Conservation (phyloP, 2,113 vertebrate species). For the Colistium nudipinnis region DNA sequence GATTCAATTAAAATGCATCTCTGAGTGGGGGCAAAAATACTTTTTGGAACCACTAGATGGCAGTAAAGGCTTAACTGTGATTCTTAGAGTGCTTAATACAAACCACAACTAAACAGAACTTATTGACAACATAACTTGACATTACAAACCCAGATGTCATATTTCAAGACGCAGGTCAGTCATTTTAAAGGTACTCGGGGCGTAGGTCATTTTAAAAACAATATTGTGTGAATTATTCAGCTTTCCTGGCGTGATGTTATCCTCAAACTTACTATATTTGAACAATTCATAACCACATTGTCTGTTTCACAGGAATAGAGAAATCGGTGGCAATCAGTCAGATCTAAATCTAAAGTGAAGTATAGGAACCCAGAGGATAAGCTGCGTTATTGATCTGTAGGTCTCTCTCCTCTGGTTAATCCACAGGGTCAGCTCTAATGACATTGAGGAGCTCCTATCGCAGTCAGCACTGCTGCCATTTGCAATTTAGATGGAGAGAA, state of each 20-base stretch:
- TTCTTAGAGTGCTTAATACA: not conserved
- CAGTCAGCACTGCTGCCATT: constrained; percentile 69
- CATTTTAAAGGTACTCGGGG: constrained; percentile 9
- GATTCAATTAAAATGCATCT: no score
- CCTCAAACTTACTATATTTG: not conserved
- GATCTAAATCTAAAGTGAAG: constrained; percentile 72
- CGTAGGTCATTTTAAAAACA: constrained; percentile 17
- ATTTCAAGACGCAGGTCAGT: constrained; percentile 23
- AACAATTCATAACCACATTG: not conserved
- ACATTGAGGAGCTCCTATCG: constrained; percentile 75
- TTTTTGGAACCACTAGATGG: constrained; percentile 77
- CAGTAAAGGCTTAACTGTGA: constrained; percentile 38
- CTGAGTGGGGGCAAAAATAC: no score
- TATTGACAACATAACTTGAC: not conserved
- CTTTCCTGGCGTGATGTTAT: not conserved
- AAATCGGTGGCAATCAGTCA: constrained; percentile 44
- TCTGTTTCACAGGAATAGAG: constrained; percentile 37
- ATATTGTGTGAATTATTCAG: constrained; percentile 5
- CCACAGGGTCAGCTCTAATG: constrained; percentile 75
- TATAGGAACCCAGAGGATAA: constrained; percentile 71
- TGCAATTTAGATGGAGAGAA: constrained; percentile 77
- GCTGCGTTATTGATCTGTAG: constrained; percentile 71
- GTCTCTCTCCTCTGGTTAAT: constrained; percentile 71
- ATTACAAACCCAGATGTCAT: constrained; percentile 26
- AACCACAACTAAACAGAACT: constrained; percentile 2